phyloP scores from a whole-genome alignment of 2,888 invertebrate genomes.

The Caenorhabditis sp. region DNA sequence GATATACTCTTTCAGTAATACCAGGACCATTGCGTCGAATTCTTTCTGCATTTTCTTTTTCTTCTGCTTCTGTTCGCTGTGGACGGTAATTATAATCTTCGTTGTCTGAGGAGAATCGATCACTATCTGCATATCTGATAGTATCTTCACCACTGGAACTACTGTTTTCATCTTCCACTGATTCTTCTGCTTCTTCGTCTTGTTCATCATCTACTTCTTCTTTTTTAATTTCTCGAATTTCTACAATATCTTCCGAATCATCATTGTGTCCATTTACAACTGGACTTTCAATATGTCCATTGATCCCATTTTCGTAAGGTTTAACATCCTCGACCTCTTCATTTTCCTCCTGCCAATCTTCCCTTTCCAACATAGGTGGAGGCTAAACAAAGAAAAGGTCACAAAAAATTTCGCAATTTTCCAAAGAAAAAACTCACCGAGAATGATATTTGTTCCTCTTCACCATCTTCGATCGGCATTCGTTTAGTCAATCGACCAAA shows the following conservation, averaged over 20 bases:
- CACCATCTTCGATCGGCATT: neutral
- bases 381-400: neutral
- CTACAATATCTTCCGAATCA: too few species aligned
- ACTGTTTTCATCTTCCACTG: neutral
- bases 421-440: neutral
- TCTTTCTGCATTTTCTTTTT: neutral
- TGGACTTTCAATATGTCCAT: too few species aligned
- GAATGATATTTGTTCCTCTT: neutral
- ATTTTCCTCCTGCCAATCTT: neutral
- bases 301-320: too few species aligned
- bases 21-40: neutral
- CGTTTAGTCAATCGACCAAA: neutral
- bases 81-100: neutral
- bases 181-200: neutral
- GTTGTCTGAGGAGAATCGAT: neutral
- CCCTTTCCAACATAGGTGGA: neutral
- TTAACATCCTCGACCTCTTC: neutral
- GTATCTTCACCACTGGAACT: too few species aligned
- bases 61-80: neutral
- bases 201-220: too few species aligned
- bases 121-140: neutral
- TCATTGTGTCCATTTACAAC: too few species aligned
- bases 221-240: too few species aligned
- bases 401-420: neutral
- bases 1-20: too few species aligned